These are phyloP conservation scores for Yasuhikotakia modesta DNA, from an alignment of 2,797 vertebrate genomes.

Conservation along the genomic window DNA sequence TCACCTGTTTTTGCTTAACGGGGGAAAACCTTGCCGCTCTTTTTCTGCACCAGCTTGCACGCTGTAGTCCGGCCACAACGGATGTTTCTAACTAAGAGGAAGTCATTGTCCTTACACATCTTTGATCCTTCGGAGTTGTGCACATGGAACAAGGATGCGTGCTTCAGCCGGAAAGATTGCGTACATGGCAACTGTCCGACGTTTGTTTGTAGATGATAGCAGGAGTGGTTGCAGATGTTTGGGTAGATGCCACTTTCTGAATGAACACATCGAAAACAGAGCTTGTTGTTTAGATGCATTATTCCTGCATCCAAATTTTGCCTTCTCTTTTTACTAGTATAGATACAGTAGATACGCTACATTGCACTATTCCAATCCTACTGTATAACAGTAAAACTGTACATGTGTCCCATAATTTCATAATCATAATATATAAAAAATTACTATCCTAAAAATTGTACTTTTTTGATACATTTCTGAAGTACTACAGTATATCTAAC, in stretches of 20 bases:
- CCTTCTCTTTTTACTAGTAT: no score
- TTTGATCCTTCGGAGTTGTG: constrained; percentile 39
- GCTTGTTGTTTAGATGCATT: no score
- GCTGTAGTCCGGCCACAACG: constrained; percentile 15
- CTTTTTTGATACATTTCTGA: neutral
- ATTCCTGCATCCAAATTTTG: no score
- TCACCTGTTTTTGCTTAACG: constrained; percentile 56
- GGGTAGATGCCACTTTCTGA: neutral
- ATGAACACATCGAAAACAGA: no score
- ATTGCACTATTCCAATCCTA: no score
- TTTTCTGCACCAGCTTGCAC: constrained; percentile 6
- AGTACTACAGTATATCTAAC: no score
- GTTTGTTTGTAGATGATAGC: constrained; percentile 28
- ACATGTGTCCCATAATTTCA: neutral
- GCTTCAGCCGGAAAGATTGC: neutral
- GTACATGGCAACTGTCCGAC: neutral
- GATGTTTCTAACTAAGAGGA: constrained; percentile 42
- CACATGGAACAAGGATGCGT: constrained; percentile 16
- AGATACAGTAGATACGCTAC: no score
- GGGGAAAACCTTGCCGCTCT: constrained; percentile 29
- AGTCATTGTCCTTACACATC: constrained; percentile 36
- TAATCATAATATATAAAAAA: no score
- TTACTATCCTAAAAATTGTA: no score
- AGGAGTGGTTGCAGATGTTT: constrained; percentile 15
- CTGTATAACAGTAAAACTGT: neutral